Base-by-base conservation (phyloP, 2,113 vertebrate species). In the Mesembrinibis cayennensis region DNA sequence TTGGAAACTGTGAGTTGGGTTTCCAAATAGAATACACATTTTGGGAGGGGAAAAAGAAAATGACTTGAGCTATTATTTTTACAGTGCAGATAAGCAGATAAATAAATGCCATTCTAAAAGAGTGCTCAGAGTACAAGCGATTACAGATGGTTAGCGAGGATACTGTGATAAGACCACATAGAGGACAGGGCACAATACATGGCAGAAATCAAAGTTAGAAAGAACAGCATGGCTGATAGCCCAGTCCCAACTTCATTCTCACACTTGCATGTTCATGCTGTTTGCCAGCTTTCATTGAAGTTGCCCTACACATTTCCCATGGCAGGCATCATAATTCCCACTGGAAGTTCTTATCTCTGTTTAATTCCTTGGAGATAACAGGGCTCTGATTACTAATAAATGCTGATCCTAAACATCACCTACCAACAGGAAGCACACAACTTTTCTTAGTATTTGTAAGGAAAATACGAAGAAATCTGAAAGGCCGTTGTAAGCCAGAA, bases 361-460 rank as follows among this genome's bases (percentile, higher is more conserved):
- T 66, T 53, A 66, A 87, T 49, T 62, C 22, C 36, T 52, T 32
- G 7, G 26, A 38, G 32, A 13, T 14, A 45, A 4, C 27, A 26
- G 30, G 29, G 27, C 44, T 86, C 49, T 63, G 52, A 45, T 30
- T 52, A 11, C n/a, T 15, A 61, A 9, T 32, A 71, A 82, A 53
- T 13, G 49, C 27, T 13, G 30, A 62, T 25, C 26, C n/a, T 32
- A 44, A 86, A 50, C 32, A 47, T 16, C 12, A 42, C 44, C 16
- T 40, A 29, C 9, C 10, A 66, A 25, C 17, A 32, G 10, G 23
- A 67, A 47, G 44, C 3, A 9, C 10, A 4, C 2, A 2, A 0
- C 1, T n/a, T 30, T 47, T 77, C 38, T 30, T 7, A 34, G 21
- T 4, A 32, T 29, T 20, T 56, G 7, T n/a, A 34, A 52, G 25